Evolutionary conservation across 1,140 invertebrate genomes (phyloP), one percentile per base, ranked within the genome.

Genomic region (Zaprionus lachaisei): DNA sequence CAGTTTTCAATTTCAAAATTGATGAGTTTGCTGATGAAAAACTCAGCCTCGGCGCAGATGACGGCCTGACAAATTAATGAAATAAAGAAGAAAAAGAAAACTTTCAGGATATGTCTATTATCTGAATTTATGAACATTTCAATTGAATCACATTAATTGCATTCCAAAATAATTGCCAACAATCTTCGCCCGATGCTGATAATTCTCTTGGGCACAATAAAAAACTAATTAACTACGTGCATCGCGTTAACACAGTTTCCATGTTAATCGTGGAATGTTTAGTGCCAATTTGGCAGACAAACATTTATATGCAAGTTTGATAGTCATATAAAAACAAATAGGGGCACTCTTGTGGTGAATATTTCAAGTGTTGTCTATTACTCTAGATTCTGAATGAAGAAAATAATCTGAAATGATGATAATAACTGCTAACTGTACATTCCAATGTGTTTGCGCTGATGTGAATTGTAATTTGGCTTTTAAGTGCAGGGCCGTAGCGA

Each of bases 11-110:
- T 85, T 85, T 79, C 26, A 67, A 77, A 79, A 86, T 86, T 86
- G 83, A 85, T 85, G 72, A 85, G 84, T 69, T 84, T 65, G 37
- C 76, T 85, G 76, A 82, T 86, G 79, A 68, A 86, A 84, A 81
- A 79, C 72, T 82, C 20, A 14, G 79, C 65, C 72, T 82, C 11
- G 11, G 79, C 73, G 72, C 60, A 79, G 79, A 49, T 44, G 60
- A 49, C 61, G 44, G 62, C 60, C 67, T 41, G 65, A 54, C 54
- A 76, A 76, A 76, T 76, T 72, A 76, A 75, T 75, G 55, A 44
- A 34, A 69, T 7, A 55, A 55, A 54, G 57, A 61, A 17, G 17
- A 44, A 44, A 17, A 44, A 17, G n/a, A 47, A 47, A 17, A 47
- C 41, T n/a, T 17, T 41, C 11, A 34, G 15, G 6, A 51, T 51